phyloP scores from a whole-genome alignment of 2,888 invertebrate species.

The Dascillus cervinus region DNA sequence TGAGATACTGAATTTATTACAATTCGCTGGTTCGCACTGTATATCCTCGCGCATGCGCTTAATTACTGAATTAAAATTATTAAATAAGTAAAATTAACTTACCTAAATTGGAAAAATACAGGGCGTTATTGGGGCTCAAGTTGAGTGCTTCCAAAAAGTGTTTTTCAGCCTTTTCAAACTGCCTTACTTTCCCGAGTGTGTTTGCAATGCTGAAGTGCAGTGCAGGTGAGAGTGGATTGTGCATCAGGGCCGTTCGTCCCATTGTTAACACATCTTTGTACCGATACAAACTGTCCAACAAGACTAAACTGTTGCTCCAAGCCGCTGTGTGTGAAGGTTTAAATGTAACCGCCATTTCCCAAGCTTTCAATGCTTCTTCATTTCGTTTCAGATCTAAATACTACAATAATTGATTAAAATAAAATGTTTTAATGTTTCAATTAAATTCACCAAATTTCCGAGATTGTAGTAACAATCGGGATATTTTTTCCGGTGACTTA shows the following conservation, averaged over 20 bases:
- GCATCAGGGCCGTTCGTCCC: constrained; percentile 60
- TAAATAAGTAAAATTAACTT: constrained; percentile 26
- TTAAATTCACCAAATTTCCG: constrained; percentile 72
- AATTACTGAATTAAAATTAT: too few species aligned
- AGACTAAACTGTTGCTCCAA: constrained; percentile 87
- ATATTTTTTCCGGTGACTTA: constrained; percentile 69
- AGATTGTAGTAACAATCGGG: constrained; percentile 93
- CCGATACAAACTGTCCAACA: constrained; percentile 59
- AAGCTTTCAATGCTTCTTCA: constrained; percentile 68
- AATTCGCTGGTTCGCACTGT: too few species aligned
- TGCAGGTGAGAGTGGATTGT: constrained; percentile 66
- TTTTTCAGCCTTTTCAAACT: constrained; percentile 70
- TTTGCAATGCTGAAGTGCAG: constrained; percentile 85
- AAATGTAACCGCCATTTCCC: constrained; percentile 72
- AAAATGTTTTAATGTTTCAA: background rate
- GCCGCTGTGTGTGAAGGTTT: constrained; percentile 75
- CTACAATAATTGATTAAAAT: constrained; percentile 42
- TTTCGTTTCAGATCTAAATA: constrained; percentile 71
- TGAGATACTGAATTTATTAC: too few species aligned
- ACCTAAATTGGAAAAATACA: constrained; percentile 88
- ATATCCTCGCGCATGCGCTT: too few species aligned
- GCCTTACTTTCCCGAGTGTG: constrained; percentile 73
- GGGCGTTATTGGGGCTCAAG: constrained; percentile 61
- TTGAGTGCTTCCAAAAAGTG: constrained; percentile 72
- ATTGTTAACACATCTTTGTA: constrained; percentile 60